These are phyloP conservation scores for Odontothrips loti DNA, from an alignment of 2,888 invertebrate genomes.

Conservation along the genomic window DNA sequence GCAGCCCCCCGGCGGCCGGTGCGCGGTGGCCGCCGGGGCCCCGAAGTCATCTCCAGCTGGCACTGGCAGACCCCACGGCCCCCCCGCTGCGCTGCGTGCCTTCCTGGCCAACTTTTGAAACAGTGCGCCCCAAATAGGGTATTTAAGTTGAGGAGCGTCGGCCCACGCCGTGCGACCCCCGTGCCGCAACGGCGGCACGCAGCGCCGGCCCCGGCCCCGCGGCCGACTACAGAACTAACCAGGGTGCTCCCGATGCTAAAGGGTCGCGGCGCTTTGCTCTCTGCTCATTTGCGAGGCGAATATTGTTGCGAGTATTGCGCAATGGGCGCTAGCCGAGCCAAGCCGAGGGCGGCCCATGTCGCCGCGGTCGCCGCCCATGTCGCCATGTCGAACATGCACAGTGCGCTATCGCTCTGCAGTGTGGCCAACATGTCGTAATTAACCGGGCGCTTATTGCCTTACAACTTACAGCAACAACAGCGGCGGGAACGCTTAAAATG, in stretches of 20 bases:
- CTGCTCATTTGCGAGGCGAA: slow-evolving; percentile 22
- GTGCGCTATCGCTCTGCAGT: slow-evolving; percentile 5
- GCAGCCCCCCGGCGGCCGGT: not conserved
- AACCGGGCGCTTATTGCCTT: slow-evolving; percentile 12
- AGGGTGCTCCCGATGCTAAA: not conserved
- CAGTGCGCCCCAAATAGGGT: not conserved
- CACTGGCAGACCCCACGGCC: too few relatives aligned
- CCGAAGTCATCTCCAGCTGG: too few relatives aligned
- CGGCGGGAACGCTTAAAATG: too few relatives aligned
- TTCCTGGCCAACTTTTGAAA: not conserved
- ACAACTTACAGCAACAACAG: slow-evolving; percentile 1
- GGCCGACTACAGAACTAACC: too few relatives aligned
- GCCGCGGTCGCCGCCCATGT: slow-evolving; percentile 8
- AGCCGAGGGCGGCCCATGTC: not conserved
- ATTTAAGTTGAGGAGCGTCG: not conserved
- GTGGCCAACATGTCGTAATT: slow-evolving; percentile 24
- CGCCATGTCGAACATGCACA: slow-evolving; percentile 2
- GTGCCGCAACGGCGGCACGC: too few relatives aligned
- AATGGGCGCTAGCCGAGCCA: not conserved
- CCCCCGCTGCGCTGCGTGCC: not conserved
- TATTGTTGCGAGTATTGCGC: slow-evolving; percentile 22
- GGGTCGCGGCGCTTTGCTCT: not conserved
- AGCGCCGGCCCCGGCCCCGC: too few relatives aligned
- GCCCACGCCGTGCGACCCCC: not conserved
- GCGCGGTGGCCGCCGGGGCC: too few relatives aligned